These are phyloP conservation scores for Dendroctonus ponderosae DNA, from an alignment of 1,140 invertebrate species.

Conservation along the genomic window DNA sequence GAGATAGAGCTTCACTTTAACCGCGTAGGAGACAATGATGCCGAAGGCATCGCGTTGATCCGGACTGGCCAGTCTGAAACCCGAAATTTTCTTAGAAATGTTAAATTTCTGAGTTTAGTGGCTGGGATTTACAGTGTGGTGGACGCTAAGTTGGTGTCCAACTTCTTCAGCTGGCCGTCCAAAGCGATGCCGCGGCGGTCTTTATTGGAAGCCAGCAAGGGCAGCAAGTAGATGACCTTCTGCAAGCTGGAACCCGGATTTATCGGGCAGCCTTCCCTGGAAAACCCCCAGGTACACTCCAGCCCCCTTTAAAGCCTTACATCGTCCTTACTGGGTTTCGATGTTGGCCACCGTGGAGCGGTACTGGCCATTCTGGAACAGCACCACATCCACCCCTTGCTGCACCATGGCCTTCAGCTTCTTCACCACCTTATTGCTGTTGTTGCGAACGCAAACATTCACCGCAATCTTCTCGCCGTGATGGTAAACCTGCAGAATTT, in stretches of 20 bases:
- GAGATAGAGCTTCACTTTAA: conserved; percentile 94
- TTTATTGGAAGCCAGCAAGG: conserved; percentile 75
- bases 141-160: conserved; percentile 90
- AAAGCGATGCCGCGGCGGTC: conserved; percentile 91
- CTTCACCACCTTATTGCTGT: conserved; percentile 98
- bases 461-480: conserved; percentile 92
- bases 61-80: conserved; percentile 68
- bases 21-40: conserved; percentile 85
- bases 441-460: conserved; percentile 93
- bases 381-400: conserved; percentile 95
- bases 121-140: conserved; percentile 82
- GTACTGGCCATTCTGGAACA: conserved; percentile 99
- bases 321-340: conserved; percentile 79
- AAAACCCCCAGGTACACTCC: conserved; percentile 26
- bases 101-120: not conserved
- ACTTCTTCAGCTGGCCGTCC: conserved; percentile 88
- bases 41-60: conserved; percentile 85
- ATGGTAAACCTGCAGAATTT: conserved; percentile 76
- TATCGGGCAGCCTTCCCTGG: conserved; percentile 89
- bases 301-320: not conserved
- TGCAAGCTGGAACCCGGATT: conserved; percentile 90
- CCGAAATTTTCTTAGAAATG: conserved; percentile 3
- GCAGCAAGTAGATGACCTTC: conserved; percentile 86
- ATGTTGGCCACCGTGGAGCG: conserved; percentile 88
- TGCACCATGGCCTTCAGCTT: conserved; percentile 91